Conservation (phyloP, 2,888 invertebrate genomes). For the Disparrhopalites patrizii region DNA sequence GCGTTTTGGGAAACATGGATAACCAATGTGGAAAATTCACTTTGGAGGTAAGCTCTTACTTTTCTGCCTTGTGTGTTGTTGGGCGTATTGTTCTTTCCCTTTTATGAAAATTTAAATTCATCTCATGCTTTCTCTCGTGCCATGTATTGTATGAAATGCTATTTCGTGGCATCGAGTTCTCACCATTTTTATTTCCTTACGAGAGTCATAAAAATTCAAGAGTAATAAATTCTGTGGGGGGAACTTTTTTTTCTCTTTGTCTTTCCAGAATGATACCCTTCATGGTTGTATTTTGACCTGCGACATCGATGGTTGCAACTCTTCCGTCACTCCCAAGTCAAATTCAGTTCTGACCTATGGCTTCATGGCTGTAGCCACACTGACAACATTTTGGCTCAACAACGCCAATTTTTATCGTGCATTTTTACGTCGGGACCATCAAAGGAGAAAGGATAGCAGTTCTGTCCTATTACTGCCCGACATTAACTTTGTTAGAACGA, state of each 20-base stretch:
- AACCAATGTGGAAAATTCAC: conserved; percentile 57
- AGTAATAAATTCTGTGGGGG: not conserved
- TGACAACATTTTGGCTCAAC: not conserved
- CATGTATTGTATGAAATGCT: too few relatives aligned
- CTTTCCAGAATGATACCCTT: conserved; percentile 53
- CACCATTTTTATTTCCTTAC: too few relatives aligned
- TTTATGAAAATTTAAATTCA: too few relatives aligned
- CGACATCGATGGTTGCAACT: conserved; percentile 56
- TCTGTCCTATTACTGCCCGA: too few relatives aligned
- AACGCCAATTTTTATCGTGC: not conserved
- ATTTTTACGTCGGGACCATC: not conserved
- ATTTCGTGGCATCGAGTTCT: too few relatives aligned
- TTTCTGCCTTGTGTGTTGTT: not conserved
- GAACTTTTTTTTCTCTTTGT: conserved; percentile 44
- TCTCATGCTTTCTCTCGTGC: too few relatives aligned
- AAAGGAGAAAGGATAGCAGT: not conserved
- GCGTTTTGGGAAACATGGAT: conserved; percentile 55
- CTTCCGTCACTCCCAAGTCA: conserved; percentile 31
- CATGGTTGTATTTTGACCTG: conserved; percentile 57
- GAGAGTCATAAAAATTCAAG: too few relatives aligned
- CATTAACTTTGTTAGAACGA: not conserved
- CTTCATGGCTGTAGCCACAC: not conserved
- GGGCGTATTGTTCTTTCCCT: too few relatives aligned
- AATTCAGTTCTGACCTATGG: not conserved
- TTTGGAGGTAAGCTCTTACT: conserved; percentile 49